Conservation (phyloP, 2,888 invertebrate species). For the Candidula unifasciata region DNA sequence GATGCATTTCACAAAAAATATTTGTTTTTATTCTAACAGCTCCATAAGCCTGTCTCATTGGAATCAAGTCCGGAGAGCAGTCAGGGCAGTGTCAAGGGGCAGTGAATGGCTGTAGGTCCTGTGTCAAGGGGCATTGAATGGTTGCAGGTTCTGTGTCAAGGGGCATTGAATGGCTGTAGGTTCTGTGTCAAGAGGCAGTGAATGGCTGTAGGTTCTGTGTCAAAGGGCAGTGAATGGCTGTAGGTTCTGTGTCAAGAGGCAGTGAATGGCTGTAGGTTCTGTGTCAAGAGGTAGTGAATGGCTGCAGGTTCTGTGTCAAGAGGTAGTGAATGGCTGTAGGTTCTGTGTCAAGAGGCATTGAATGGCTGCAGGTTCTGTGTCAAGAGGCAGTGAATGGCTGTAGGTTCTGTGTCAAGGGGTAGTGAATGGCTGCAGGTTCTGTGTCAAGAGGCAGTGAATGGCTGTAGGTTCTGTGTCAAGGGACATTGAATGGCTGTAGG, state of each 20-base stretch:
- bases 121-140: not conserved
- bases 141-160: too few relatives aligned
- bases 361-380: too few relatives aligned
- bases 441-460: slow-evolving; percentile 32
- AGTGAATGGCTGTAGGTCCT: too few relatives aligned
- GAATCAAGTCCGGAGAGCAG: slow-evolving; percentile 27
- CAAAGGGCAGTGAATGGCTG: slow-evolving; percentile 30
- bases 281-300: slow-evolving; percentile 31
- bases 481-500: slow-evolving; percentile 31
- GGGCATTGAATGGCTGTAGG: slow-evolving; percentile 26
- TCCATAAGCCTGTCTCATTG: slow-evolving; percentile 22
- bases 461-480: too few relatives aligned
- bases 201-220: too few relatives aligned
- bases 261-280: too few relatives aligned
- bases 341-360: slow-evolving; percentile 35
- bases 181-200: slow-evolving; percentile 35
- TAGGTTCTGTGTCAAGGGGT: slow-evolving; percentile 37
- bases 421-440: too few relatives aligned
- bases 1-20: too few relatives aligned
- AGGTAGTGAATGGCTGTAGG: slow-evolving; percentile 21
- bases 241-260: slow-evolving; percentile 35
- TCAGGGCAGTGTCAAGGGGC: slow-evolving; percentile 43
- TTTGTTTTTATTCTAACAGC: slow-evolving; percentile 15
- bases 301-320: too few relatives aligned
- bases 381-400: slow-evolving; percentile 27